phyloP scores from a whole-genome alignment of 2,888 invertebrate species.

The Cryptus armator region DNA sequence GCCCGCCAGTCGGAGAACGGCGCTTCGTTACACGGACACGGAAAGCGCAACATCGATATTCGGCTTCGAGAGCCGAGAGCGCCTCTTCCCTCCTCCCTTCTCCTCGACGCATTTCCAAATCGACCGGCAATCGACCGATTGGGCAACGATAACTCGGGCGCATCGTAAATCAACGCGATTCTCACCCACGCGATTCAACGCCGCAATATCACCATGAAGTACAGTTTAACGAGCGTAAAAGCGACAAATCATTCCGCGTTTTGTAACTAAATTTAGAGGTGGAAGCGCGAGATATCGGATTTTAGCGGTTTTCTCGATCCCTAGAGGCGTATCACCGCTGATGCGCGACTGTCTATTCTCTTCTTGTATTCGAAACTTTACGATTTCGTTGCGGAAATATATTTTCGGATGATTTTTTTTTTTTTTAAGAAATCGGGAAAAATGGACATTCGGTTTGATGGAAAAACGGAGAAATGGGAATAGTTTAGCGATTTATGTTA shows the following conservation, averaged over 20 bases:
- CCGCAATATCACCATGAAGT: neutral
- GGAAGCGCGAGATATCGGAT: slow-evolving; percentile 3
- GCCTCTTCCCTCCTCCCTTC: slow-evolving; percentile 4
- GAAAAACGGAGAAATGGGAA: too few relatives aligned
- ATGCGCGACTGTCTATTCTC: slow-evolving; percentile 2
- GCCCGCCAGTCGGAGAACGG: slow-evolving; percentile 17
- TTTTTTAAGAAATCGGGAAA: too few relatives aligned
- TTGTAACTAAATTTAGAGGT: slow-evolving; percentile 58
- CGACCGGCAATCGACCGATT: slow-evolving; percentile 55
- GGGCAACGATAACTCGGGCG: slow-evolving; percentile 41
- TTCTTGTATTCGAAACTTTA: too few relatives aligned
- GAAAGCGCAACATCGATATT: slow-evolving; percentile 5
- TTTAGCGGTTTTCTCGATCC: neutral
- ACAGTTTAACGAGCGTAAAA: slow-evolving; percentile 30
- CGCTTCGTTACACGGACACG: neutral
- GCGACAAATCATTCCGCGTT: slow-evolving; percentile 63
- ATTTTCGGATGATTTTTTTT: too few relatives aligned
- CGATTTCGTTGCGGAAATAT: too few relatives aligned
- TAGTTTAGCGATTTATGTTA: neutral
- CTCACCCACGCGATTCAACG: slow-evolving; percentile 59
- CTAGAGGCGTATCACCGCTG: neutral
- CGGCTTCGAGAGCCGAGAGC: too few relatives aligned
- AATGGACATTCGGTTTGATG: too few relatives aligned
- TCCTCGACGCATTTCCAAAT: slow-evolving; percentile 44
- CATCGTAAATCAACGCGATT: slow-evolving; percentile 58